phyloP scores from a whole-genome alignment of 1,140 invertebrate species.

The Drosophila tropicalis region DNA sequence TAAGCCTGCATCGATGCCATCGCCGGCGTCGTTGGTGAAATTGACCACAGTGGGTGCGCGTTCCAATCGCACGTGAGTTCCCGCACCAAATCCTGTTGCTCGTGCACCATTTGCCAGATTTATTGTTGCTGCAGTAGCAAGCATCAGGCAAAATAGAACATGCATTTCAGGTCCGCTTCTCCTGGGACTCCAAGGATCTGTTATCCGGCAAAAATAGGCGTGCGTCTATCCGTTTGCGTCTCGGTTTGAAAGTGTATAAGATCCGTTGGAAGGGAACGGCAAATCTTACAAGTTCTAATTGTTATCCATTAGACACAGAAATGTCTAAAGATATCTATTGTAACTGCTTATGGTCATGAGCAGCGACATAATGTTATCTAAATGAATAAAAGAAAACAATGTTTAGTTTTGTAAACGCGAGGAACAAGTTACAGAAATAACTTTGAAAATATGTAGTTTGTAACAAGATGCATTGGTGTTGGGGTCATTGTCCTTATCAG shows the following conservation, averaged over 20 bases:
- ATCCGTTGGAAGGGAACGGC: not conserved
- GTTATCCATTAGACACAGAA: conserved; percentile 7
- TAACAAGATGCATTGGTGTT: not conserved
- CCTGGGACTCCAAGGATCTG: conserved; percentile 8
- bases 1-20: conserved; percentile 2
- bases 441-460: not conserved
- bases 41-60: conserved; percentile 15
- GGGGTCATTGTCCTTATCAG: conserved; percentile 5
- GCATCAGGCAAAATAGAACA: conserved; percentile 56
- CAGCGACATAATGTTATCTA: conserved; percentile 13
- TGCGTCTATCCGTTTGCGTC: not conserved
- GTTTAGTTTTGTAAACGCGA: not conserved
- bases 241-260: not conserved
- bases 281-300: conserved; percentile 1
- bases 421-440: not conserved
- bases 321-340: not conserved
- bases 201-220: not conserved
- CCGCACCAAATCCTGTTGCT: conserved; percentile 1
- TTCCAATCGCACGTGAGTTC: conserved; percentile 19
- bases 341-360: not conserved
- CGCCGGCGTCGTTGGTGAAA: conserved; percentile 11
- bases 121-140: conserved; percentile 35
- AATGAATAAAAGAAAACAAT: not conserved
- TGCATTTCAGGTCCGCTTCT: conserved; percentile 55
- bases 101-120: conserved; percentile 33